A percentile compares a stretch with the other conserved stretches of the same genome.
phyloP scores from a whole-genome alignment of 2,113 vertebrate species.

The Morphnarchus princeps region DNA sequence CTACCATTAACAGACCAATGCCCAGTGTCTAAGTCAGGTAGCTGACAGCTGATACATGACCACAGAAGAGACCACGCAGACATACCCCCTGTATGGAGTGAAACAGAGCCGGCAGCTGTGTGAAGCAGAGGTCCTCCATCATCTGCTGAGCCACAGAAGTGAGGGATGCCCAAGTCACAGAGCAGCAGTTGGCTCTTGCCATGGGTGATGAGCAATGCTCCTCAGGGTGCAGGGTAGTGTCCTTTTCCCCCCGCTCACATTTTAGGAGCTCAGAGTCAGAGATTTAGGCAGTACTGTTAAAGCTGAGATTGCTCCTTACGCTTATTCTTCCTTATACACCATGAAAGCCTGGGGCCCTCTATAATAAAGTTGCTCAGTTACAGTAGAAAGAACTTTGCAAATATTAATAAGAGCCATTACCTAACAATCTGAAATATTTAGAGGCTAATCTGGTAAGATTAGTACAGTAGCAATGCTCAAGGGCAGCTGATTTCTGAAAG shows the following conservation, averaged over 20 bases:
- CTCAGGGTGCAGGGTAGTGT: no score
- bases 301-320: not conserved
- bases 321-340: not conserved
- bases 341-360: not conserved
- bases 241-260: not conserved
- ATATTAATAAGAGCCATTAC: not conserved
- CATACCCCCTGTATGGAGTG: no score
- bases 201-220: not conserved
- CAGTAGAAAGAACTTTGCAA: not conserved
- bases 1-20: not conserved
- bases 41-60: not conserved
- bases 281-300: not conserved
- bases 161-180: not conserved
- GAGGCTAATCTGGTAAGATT: not conserved
- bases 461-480: not conserved
- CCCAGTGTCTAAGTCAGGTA: not conserved
- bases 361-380: not conserved
- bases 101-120: not conserved
- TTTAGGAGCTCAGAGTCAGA: not conserved
- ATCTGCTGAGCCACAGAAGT: not conserved
- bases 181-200: not conserved
- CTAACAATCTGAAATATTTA: conserved; percentile 16
- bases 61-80: not conserved
- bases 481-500: not conserved
- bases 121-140: not conserved